Evolutionary conservation across 2,113 vertebrate genomes (phyloP).

Genomic region (Rhea pennata): DNA sequence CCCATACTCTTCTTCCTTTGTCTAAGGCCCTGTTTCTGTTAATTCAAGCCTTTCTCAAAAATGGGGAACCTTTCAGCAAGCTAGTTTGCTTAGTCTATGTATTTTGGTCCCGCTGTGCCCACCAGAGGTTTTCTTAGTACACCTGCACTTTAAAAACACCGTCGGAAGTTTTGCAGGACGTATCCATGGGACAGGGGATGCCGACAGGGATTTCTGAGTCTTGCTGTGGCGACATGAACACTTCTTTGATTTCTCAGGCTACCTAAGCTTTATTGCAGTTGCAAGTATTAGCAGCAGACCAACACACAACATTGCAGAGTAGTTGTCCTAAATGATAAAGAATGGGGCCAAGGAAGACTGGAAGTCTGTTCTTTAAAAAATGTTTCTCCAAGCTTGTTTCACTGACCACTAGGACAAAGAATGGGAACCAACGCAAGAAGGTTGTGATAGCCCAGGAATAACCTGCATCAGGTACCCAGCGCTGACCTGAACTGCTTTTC

Average conservation of each 20-base stretch:
- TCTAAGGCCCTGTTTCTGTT: background rate
- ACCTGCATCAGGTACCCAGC: background rate
- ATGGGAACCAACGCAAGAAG: background rate
- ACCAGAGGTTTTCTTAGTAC: too few relatives aligned
- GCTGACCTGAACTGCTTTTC: background rate
- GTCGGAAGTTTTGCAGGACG: too few relatives aligned
- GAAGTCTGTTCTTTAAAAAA: background rate
- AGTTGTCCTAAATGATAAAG: too few relatives aligned
- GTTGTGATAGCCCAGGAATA: background rate
- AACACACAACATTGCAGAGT: too few relatives aligned
- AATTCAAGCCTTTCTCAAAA: background rate
- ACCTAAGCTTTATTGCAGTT: rapidly evolving
- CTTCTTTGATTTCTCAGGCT: background rate
- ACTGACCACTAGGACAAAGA: background rate
- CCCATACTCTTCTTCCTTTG: too few relatives aligned
- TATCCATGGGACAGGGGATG: too few relatives aligned
- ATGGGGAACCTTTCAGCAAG: rapidly evolving
- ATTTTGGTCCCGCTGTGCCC: too few relatives aligned
- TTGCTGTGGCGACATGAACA: too few relatives aligned
- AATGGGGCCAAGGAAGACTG: background rate
- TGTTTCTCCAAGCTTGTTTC: background rate
- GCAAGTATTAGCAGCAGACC: background rate
- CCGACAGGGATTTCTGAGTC: too few relatives aligned
- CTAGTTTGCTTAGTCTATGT: too few relatives aligned
- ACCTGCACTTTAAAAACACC: too few relatives aligned